Conservation (phyloP, 2,113 vertebrate genomes). For the Nycticryphes semicollaris region DNA sequence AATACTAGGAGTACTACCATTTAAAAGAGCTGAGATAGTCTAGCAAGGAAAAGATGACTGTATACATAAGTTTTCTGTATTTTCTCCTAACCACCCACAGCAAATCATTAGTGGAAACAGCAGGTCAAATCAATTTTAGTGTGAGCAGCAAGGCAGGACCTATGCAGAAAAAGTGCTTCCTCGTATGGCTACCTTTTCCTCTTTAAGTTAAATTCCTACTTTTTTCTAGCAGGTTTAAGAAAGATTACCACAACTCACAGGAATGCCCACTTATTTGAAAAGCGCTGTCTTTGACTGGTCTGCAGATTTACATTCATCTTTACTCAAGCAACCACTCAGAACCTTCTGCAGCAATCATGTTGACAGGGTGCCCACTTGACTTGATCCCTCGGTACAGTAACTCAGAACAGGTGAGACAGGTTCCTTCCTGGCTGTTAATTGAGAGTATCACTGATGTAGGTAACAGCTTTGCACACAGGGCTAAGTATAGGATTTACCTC, state of each 20-base stretch:
- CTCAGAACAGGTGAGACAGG: not conserved
- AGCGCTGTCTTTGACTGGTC: rapidly evolving
- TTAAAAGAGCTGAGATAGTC: not conserved
- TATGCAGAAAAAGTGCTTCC: not conserved
- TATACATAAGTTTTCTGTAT: rapidly evolving
- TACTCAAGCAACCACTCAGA: not conserved
- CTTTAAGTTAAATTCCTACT: rapidly evolving
- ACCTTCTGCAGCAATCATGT: rapidly evolving
- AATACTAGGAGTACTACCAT: not conserved
- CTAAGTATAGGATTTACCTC: not conserved
- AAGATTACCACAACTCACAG: not conserved
- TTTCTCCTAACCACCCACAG: not conserved
- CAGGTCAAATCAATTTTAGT: not conserved
- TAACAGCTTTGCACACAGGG: not conserved
- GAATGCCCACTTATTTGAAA: not conserved
- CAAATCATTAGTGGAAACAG: not conserved
- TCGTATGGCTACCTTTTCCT: not conserved
- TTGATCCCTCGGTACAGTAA: not conserved
- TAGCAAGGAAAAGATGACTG: not conserved
- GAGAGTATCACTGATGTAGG: too few relatives aligned
- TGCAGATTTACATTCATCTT: not conserved
- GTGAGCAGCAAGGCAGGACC: not conserved
- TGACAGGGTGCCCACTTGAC: not conserved
- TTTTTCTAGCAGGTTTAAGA: not conserved
- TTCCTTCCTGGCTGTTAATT: not conserved